Evolutionary conservation across 2,113 vertebrate genomes (phyloP).

Genomic region (Parus major): DNA sequence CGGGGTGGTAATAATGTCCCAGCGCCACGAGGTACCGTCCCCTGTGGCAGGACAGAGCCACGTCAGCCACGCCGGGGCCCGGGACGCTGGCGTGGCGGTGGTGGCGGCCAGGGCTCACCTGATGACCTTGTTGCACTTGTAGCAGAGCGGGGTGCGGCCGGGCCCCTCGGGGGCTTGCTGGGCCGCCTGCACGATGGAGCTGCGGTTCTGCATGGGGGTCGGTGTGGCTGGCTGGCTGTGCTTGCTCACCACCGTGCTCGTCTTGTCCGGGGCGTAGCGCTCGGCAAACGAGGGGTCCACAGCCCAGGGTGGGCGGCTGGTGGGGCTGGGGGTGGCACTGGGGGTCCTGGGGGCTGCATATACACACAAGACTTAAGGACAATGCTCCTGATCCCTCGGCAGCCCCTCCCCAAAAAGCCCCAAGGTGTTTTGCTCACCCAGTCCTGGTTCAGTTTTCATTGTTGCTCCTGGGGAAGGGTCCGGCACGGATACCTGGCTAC

Average conservation of each 20-base stretch:
- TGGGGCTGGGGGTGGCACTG: slow-evolving; percentile 55
- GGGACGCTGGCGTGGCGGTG: fast-evolving
- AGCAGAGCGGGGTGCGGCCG: slow-evolving; percentile 87
- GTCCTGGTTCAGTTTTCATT: slow-evolving; percentile 49
- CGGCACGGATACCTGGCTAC: slow-evolving; percentile 65
- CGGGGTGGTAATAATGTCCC: slow-evolving; percentile 95
- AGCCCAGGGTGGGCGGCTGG: slow-evolving; percentile 92
- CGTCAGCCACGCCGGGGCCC: fast-evolving
- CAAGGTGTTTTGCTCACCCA: slow-evolving; percentile 31
- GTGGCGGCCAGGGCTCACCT: slow-evolving; percentile 74
- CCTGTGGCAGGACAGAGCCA: slow-evolving; percentile 59
- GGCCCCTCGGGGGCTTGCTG: slow-evolving; percentile 79
- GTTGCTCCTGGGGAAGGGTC: slow-evolving; percentile 13
- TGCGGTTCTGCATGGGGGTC: slow-evolving; percentile 94
- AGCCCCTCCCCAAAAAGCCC: background rate
- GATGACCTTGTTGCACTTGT: slow-evolving; percentile 96
- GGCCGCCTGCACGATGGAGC: slow-evolving; percentile 94
- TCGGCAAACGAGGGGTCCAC: slow-evolving; percentile 90
- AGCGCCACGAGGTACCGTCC: slow-evolving; percentile 94
- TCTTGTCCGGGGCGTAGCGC: slow-evolving; percentile 93
- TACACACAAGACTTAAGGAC: background rate
- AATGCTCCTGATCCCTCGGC: fast-evolving
- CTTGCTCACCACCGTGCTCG: slow-evolving; percentile 92
- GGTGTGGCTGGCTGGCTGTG: slow-evolving; percentile 89
- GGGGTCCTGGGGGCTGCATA: slow-evolving; percentile 61